Conservation (phyloP, 1,140 invertebrate genomes). For the Formica exsecta region DNA sequence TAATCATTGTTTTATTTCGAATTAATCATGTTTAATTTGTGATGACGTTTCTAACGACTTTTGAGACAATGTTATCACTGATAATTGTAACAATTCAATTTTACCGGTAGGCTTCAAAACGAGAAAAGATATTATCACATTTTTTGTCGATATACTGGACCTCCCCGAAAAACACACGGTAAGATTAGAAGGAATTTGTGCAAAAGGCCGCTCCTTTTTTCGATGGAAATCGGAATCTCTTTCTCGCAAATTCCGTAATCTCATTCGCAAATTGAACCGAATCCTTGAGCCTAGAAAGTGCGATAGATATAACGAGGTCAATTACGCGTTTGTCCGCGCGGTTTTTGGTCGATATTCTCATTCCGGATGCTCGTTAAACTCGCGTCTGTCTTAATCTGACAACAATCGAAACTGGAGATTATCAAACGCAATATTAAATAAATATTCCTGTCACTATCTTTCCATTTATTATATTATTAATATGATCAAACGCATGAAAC, state of each 20-base stretch:
- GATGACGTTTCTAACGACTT: background rate
- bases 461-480: too few relatives aligned
- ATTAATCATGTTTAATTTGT: background rate
- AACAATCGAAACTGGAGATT: background rate
- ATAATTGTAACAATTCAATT: background rate
- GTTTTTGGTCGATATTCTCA: conserved; percentile 15
- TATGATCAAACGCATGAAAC: background rate
- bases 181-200: conserved; percentile 13
- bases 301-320: background rate
- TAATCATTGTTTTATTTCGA: background rate
- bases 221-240: conserved; percentile 79
- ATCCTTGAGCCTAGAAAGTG: background rate
- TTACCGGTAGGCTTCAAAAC: background rate
- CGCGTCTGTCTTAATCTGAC: background rate
- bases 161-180: background rate
- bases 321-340: background rate
- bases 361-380: conserved; percentile 33
- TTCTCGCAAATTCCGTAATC: conserved; percentile 75
- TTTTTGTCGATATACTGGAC: background rate
- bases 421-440: background rate
- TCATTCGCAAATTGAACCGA: background rate
- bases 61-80: background rate
- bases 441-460: too few relatives aligned
- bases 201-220: conserved; percentile 64
- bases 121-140: background rate